phyloP scores from a whole-genome alignment of 53 echinoderm and acorn worm genomes.

The Zoroaster sp. region DNA sequence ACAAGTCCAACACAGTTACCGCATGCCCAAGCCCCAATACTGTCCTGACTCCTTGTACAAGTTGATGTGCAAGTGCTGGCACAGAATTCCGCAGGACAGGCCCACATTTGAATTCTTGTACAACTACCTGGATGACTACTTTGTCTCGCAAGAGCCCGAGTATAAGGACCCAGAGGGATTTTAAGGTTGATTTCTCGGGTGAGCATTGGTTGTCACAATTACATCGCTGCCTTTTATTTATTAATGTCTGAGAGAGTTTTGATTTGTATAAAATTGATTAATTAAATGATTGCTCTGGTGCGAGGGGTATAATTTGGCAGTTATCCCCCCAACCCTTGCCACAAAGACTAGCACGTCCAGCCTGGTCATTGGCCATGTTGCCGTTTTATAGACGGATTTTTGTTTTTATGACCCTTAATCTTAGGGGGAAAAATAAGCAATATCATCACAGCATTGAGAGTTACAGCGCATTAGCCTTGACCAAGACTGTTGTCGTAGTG shows the following conservation, averaged over 20 bases:
- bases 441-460: too few species aligned
- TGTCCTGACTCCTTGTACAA: constrained; percentile 89
- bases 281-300: background rate
- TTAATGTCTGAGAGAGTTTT: background rate
- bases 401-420: too few species aligned
- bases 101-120: constrained; percentile 98
- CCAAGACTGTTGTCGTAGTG: too few species aligned
- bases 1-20: constrained; percentile 85
- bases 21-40: constrained; percentile 87
- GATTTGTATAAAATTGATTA: background rate
- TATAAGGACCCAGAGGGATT: constrained; percentile 93
- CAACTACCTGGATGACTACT: constrained; percentile 94
- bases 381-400: too few species aligned
- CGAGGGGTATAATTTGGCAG: too few species aligned
- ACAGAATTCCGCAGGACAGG: constrained; percentile 64
- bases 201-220: background rate
- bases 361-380: too few species aligned
- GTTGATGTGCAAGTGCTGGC: constrained; percentile 90
- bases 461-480: too few species aligned
- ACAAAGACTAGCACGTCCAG: too few species aligned
- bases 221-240: constrained; percentile 2
- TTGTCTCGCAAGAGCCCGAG: constrained; percentile 88
- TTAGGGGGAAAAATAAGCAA: too few species aligned
- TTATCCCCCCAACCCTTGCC: too few species aligned
- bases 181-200: background rate